Evolutionary conservation across 2,888 invertebrate species (phyloP), one percentile per base, ranked within the genome.

Genomic region (Pemphredon lugubris): DNA sequence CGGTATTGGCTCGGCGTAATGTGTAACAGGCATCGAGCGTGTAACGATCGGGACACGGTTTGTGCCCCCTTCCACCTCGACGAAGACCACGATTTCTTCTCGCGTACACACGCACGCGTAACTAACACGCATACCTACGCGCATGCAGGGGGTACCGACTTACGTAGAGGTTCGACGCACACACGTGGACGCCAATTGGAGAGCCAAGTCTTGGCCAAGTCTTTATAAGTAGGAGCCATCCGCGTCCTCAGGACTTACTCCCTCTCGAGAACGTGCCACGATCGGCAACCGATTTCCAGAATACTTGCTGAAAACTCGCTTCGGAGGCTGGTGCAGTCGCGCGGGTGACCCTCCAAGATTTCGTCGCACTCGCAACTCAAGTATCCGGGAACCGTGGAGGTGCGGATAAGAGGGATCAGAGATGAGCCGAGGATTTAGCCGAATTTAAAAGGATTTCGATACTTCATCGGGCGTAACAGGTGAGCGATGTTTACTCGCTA

Each of bases 141-240:
- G 75, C 79, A 64, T 74, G 65, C 77, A 72, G 70, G 70, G 78
- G 75, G 72, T 69, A 75, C 73, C 57, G 67, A 63, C 67, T 67
- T 50, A 53, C 63, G 73, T 60, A 47, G 66, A 63, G 74, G 74
- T 64, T 68, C 53, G 61, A 70, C 71, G 70, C 80, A 76, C 80
- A 84, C 82, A 75, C 84, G 61, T 55, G 45, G 51, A 72, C 54
- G 83, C 86, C 86, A 87, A 87, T 87, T 86, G 86, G 87, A 85
- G 86, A 85, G 85, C 84, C 86, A 86, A 80, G 75, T 75, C 82
- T 84, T 84, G 83, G 79, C 83, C 86, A 88, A 87, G 87, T 89
- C 89, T 89, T 88, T 89, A 89, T 89, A 89, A 89, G 89, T 89
- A 88, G 88, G 88, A 89, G 89, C 86, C 86, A 89, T 89, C 87